Evolutionary conservation across 2,888 invertebrate genomes (phyloP).

Genomic region (Acrobasis suavella): DNA sequence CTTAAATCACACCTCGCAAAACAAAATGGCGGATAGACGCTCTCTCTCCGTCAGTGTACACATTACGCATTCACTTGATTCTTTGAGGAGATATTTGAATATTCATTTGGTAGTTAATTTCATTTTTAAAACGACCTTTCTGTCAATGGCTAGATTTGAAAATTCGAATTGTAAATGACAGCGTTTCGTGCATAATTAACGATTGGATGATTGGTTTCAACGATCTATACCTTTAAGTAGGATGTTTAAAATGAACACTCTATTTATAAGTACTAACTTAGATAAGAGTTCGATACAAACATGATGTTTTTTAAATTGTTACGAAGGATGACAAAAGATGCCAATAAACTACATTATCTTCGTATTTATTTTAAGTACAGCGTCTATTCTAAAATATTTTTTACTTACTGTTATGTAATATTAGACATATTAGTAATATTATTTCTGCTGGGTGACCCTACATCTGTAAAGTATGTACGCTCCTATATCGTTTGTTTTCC

Average conservation of each 20-base stretch:
- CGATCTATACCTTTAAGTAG: too few relatives aligned
- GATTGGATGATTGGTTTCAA: not conserved
- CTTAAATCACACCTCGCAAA: constrained; percentile 45
- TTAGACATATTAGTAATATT: too few relatives aligned
- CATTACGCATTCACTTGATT: constrained; percentile 31
- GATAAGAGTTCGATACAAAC: too few relatives aligned
- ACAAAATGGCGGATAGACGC: constrained; percentile 47
- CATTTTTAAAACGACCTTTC: constrained; percentile 27
- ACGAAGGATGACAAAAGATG: too few relatives aligned
- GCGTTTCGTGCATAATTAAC: constrained; percentile 9
- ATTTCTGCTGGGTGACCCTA: too few relatives aligned
- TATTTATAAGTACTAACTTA: too few relatives aligned
- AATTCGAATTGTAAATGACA: constrained; percentile 20
- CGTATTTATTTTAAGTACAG: too few relatives aligned
- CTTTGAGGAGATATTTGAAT: constrained; percentile 38
- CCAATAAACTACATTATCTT: too few relatives aligned
- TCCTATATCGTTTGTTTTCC: not conserved
- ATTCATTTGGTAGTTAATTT: constrained; percentile 36
- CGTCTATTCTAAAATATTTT: too few relatives aligned
- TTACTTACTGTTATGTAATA: too few relatives aligned
- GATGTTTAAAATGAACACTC: too few relatives aligned
- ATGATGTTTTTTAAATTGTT: too few relatives aligned
- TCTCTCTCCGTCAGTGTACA: not conserved
- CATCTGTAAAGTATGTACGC: not conserved
- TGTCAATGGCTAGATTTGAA: constrained; percentile 27